Evolutionary conservation across 2,888 invertebrate species (phyloP).

Genomic region (Sicus ferrugineus): DNA sequence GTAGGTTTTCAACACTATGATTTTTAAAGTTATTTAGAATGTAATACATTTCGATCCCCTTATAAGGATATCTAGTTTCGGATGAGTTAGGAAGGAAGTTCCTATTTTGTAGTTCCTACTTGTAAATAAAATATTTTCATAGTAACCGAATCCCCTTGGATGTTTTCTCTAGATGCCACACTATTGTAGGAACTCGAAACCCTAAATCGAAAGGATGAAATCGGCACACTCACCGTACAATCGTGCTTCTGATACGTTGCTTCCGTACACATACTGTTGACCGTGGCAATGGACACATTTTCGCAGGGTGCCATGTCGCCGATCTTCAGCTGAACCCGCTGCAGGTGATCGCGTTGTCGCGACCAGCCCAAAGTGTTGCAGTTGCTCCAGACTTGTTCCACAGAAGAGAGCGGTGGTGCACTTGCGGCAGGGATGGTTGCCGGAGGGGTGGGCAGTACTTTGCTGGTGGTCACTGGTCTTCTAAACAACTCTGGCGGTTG

Average conservation of each 20-base stretch:
- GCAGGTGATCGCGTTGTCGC: slow-evolving; percentile 81
- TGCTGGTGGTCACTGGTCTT: slow-evolving; percentile 29
- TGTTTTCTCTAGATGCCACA: no score
- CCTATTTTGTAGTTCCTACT: no score
- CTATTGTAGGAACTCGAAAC: no score
- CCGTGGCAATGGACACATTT: slow-evolving; percentile 83
- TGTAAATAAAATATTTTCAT: no score
- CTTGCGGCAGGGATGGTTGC: slow-evolving; percentile 1
- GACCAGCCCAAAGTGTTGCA: slow-evolving; percentile 90
- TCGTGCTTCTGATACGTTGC: slow-evolving; percentile 80
- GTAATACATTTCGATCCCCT: no score
- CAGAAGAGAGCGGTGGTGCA: slow-evolving; percentile 34
- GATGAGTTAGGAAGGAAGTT: no score
- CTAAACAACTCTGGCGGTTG: slow-evolving; percentile 24
- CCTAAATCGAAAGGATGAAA: no score
- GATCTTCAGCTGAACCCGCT: slow-evolving; percentile 79
- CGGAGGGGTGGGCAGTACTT: slow-evolving; percentile 22
- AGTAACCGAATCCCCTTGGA: no score
- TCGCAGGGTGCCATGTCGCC: slow-evolving; percentile 84
- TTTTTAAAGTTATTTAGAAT: no score
- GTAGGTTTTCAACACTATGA: no score
- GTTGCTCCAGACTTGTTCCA: slow-evolving; percentile 65
- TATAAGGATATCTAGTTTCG: no score
- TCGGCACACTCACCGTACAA: slow-evolving; percentile 82
- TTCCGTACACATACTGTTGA: slow-evolving; percentile 85